A percentile compares a stretch with the other conserved stretches of the same genome.
Conservation (phyloP, 2,113 vertebrate genomes). For the Amphilophus citrinellus region DNA sequence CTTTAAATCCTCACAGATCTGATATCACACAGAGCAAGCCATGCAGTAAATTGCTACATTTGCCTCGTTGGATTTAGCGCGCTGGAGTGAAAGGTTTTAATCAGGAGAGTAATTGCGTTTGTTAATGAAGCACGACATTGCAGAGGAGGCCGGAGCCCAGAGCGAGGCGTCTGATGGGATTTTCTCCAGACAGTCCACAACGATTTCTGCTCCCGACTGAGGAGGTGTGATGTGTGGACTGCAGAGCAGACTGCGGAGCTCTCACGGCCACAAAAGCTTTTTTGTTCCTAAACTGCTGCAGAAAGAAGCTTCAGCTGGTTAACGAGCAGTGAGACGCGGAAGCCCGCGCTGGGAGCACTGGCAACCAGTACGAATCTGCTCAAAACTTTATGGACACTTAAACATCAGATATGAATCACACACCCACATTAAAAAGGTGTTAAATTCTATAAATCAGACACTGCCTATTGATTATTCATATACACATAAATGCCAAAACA, state of each 20-base stretch:
- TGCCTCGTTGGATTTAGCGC: conserved; percentile 46
- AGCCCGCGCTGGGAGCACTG: not conserved
- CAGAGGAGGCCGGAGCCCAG: conserved; percentile 35
- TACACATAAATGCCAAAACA: not conserved
- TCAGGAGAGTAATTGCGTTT: conserved; percentile 62
- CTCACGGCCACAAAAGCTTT: conserved; percentile 7
- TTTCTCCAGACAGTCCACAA: conserved; percentile 50
- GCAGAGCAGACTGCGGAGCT: conserved; percentile 52
- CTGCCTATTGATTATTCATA: not conserved
- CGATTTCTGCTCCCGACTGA: conserved; percentile 24
- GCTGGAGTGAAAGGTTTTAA: conserved; percentile 59
- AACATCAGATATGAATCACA: not conserved
- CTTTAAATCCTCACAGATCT: conserved; percentile 44
- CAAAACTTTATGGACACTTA: not conserved
- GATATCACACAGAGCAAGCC: conserved; percentile 50
- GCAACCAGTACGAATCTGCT: not conserved
- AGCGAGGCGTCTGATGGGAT: conserved; percentile 42
- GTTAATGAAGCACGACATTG: conserved; percentile 59
- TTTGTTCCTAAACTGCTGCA: conserved; percentile 13
- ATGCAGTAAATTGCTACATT: conserved; percentile 69
- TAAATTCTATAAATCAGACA: not conserved
- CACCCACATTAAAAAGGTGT: not conserved
- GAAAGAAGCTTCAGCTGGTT: not conserved
- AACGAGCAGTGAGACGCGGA: conserved; percentile 1
- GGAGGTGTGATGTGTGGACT: conserved; percentile 52